A percentile compares a stretch with the other conserved stretches of the same genome.
Conservation (phyloP, 2,113 vertebrate species). For the Brachyhypopomus gauderio region DNA sequence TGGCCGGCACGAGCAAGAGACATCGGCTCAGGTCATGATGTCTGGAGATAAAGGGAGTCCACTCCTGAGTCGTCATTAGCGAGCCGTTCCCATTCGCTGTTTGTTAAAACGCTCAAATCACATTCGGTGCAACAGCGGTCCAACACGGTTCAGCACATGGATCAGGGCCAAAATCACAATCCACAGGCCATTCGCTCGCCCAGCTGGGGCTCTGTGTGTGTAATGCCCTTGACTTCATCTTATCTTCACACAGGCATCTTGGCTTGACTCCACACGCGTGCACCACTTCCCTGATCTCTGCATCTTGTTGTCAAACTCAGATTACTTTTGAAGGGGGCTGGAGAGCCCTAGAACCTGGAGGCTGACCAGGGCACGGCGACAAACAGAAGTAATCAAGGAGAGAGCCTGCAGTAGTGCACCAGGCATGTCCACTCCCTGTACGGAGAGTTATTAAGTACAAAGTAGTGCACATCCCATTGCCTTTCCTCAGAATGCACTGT, state of each 20-base stretch:
- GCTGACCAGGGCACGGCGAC: slow-evolving; percentile 17
- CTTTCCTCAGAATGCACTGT: slow-evolving; percentile 53
- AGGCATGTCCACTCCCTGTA: slow-evolving; percentile 40
- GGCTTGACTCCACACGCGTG: slow-evolving; percentile 18
- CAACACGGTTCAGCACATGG: slow-evolving; percentile 4
- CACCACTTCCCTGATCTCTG: neutral
- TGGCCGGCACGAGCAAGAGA: slow-evolving; percentile 14
- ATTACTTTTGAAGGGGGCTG: slow-evolving; percentile 17
- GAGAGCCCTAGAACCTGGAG: slow-evolving; percentile 38
- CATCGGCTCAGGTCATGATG: slow-evolving; percentile 14
- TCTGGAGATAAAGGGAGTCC: slow-evolving; percentile 47
- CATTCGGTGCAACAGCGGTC: slow-evolving; percentile 12
- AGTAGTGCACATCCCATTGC: slow-evolving; percentile 44
- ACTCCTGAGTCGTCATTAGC: slow-evolving; percentile 58
- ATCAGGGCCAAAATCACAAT: slow-evolving; percentile 23
- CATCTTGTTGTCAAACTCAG: slow-evolving; percentile 34
- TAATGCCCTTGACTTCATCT: slow-evolving; percentile 38
- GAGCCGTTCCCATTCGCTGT: slow-evolving; percentile 34
- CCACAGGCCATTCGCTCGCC: slow-evolving; percentile 4
- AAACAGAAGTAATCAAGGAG: slow-evolving; percentile 66
- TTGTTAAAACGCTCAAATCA: slow-evolving; percentile 34
- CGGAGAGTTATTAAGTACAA: slow-evolving; percentile 58
- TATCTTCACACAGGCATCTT: slow-evolving; percentile 36
- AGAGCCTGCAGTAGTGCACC: slow-evolving; percentile 44
- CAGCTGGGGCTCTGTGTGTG: slow-evolving; percentile 7